Percentiles rank a stretch among this genome's conserved stretches.
Evolutionary conservation across 2,797 vertebrate species (phyloP).

Genomic region (Girardinus metallicus): DNA sequence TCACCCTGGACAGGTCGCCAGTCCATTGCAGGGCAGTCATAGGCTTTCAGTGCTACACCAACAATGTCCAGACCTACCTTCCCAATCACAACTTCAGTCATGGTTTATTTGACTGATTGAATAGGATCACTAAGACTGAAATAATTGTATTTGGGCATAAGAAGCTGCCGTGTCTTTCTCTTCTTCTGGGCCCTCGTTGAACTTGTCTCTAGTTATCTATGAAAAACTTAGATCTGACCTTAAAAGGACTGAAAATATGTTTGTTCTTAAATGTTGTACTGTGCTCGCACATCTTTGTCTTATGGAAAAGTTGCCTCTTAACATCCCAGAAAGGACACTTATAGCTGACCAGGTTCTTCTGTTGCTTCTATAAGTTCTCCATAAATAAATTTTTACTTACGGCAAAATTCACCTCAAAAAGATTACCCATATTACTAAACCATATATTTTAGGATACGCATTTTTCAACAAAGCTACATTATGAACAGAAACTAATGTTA

Average conservation of each 20-base stretch:
- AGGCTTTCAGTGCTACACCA: background rate
- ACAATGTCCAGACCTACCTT: background rate
- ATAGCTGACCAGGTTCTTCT: background rate
- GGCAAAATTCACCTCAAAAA: background rate
- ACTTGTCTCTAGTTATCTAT: background rate
- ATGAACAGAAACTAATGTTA: background rate
- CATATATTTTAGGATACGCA: background rate
- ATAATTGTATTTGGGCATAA: background rate
- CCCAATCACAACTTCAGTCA: background rate
- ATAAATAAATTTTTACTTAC: background rate
- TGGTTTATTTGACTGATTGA: background rate
- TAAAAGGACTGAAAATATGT: background rate
- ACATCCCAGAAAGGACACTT: background rate
- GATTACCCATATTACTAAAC: background rate
- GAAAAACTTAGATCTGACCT: background rate
- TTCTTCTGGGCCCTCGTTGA: background rate
- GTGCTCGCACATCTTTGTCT: background rate
- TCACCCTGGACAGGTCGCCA: too few species aligned
- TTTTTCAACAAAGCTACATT: background rate
- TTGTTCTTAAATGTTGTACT: background rate
- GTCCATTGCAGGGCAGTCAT: too few species aligned
- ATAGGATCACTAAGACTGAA: background rate
- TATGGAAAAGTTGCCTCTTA: background rate
- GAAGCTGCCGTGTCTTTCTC: background rate
- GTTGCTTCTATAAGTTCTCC: background rate